Percentiles rank a stretch among this genome's conserved stretches.
These are phyloP conservation scores for Emydoidea blandingii DNA, from an alignment of 2,797 vertebrate species.

Conservation along the genomic window DNA sequence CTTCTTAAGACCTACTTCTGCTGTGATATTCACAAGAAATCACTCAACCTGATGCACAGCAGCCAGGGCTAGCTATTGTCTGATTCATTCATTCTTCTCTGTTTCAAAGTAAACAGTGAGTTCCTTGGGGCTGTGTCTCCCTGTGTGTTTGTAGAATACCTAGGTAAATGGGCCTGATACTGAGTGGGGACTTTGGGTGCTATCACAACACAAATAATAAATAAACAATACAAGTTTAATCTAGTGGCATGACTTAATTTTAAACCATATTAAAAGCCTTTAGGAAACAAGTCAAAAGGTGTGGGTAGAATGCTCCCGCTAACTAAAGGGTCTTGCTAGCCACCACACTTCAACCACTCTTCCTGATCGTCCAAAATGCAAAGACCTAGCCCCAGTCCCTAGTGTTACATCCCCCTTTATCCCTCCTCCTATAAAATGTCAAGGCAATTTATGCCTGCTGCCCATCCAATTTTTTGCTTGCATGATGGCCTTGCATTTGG, in stretches of 20 bases:
- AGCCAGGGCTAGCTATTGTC: rapidly evolving
- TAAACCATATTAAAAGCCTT: neutral
- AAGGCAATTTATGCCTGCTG: neutral
- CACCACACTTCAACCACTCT: neutral
- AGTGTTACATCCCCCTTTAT: neutral
- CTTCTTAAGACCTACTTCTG: neutral
- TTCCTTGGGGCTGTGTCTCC: neutral
- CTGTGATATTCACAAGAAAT: neutral
- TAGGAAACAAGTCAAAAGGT: neutral
- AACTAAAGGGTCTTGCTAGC: neutral
- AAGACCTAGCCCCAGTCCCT: neutral
- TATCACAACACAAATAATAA: neutral
- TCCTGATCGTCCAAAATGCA: neutral
- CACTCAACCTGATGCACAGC: neutral
- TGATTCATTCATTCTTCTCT: neutral
- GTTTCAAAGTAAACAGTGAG: neutral
- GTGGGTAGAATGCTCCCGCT: neutral
- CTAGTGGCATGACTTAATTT: neutral
- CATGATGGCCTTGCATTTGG: constrained; percentile 31
- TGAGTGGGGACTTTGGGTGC: neutral
- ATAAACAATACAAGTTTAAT: neutral
- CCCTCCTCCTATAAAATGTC: neutral
- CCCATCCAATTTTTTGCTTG: neutral
- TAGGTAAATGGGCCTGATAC: neutral
- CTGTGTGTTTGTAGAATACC: neutral